phyloP scores from a whole-genome alignment of 2,888 invertebrate genomes.

The Malacosoma neustria region DNA sequence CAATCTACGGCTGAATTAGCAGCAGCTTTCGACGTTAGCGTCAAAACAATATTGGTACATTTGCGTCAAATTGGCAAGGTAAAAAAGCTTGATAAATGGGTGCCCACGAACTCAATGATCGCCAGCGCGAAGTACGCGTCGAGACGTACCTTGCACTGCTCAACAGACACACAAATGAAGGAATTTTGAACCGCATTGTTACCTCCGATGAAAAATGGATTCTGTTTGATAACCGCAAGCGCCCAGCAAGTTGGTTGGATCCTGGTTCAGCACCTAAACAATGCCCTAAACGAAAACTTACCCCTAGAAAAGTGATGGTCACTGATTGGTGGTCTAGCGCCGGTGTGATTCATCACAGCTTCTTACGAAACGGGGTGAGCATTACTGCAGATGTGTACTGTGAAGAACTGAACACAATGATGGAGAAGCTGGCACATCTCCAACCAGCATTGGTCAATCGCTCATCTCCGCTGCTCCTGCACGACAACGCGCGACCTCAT shows the following conservation, averaged over 20 bases:
- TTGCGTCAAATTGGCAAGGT: not conserved
- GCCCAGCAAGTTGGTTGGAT: slow-evolving; percentile 1
- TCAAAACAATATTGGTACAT: not conserved
- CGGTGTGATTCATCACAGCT: slow-evolving; percentile 17
- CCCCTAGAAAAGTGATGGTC: no score
- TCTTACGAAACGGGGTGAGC: slow-evolving; percentile 13
- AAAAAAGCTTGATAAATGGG: not conserved
- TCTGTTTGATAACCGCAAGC: not conserved
- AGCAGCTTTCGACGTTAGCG: not conserved
- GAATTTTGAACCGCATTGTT: not conserved
- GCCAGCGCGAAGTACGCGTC: slow-evolving; percentile 1
- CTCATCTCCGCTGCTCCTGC: no score
- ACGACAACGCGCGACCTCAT: no score
- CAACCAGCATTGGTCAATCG: not conserved
- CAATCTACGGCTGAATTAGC: not conserved
- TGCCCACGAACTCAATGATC: slow-evolving; percentile 1
- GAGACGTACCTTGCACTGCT: slow-evolving; percentile 2
- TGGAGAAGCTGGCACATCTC: slow-evolving; percentile 13
- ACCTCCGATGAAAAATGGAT: not conserved
- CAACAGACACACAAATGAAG: not conserved
- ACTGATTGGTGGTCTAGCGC: slow-evolving; percentile 5
- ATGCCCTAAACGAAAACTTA: not conserved
- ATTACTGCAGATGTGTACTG: slow-evolving; percentile 15
- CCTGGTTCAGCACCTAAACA: not conserved
- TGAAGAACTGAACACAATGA: slow-evolving; percentile 13